These are phyloP conservation scores for Marcusenius ussheri DNA, from an alignment of 2,113 vertebrate genomes.

Conservation along the genomic window DNA sequence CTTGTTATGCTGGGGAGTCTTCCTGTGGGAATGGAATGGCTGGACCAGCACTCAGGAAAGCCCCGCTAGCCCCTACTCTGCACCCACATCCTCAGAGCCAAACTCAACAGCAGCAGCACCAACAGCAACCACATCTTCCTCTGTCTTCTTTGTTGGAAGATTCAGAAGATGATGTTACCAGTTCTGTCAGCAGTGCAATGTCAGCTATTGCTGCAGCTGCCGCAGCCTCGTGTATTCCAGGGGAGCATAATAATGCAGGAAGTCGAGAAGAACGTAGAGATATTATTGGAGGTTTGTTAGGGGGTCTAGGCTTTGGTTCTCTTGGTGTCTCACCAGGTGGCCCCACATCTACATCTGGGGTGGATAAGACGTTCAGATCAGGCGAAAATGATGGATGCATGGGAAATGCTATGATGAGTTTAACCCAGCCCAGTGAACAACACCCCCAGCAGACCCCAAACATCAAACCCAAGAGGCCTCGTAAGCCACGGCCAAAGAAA, in stretches of 20 bases:
- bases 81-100: constrained; percentile 64
- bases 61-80: constrained; percentile 65
- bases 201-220: constrained; percentile 67
- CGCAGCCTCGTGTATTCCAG: constrained; percentile 53
- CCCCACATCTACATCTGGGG: constrained; percentile 48
- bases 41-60: constrained; percentile 60
- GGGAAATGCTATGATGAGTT: constrained; percentile 59
- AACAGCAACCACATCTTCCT: constrained; percentile 62
- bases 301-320: constrained; percentile 61
- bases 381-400: constrained; percentile 40
- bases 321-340: constrained; percentile 37
- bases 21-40: constrained; percentile 48
- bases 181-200: constrained; percentile 57
- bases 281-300: constrained; percentile 63
- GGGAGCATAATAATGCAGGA: constrained; percentile 50
- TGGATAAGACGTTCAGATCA: constrained; percentile 24
- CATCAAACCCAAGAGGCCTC: constrained; percentile 50
- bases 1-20: constrained; percentile 51
- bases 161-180: constrained; percentile 68
- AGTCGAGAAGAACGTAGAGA: constrained; percentile 61
- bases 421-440: constrained; percentile 57
- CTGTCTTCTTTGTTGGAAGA: constrained; percentile 66
- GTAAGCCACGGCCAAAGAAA: constrained; percentile 61
- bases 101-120: constrained; percentile 46
- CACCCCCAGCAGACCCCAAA: constrained; percentile 40